phyloP scores from a whole-genome alignment of 2,113 vertebrate species.

The Cricetomys ansorgei region DNA sequence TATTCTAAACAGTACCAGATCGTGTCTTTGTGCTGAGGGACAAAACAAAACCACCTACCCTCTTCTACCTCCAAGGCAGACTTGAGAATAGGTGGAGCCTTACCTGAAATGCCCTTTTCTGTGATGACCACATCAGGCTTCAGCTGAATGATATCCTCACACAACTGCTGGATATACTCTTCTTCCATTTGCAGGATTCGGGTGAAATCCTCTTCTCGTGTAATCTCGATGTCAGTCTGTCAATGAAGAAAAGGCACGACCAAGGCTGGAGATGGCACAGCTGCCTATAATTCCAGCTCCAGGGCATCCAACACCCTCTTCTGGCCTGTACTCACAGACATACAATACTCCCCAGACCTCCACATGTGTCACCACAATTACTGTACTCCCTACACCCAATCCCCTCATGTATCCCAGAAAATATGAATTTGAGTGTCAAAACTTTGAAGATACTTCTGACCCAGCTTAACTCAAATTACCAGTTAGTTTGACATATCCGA shows the following conservation, averaged over 20 bases:
- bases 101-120: constrained; percentile 97
- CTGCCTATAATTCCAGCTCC: not conserved
- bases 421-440: not conserved
- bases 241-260: not conserved
- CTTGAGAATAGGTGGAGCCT: not conserved
- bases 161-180: constrained; percentile 97
- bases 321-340: not conserved
- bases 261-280: not conserved
- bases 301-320: not conserved
- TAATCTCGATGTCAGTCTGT: constrained; percentile 98
- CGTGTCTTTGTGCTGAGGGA: not conserved
- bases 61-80: not conserved
- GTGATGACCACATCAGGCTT: constrained; percentile 97
- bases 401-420: not conserved
- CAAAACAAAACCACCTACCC: not conserved
- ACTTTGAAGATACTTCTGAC: not conserved
- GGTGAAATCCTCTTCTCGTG: constrained; percentile 96
- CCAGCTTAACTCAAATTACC: not conserved
- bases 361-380: not conserved
- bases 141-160: constrained; percentile 94
- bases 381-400: fast-evolving
- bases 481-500: not conserved
- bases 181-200: constrained; percentile 99
- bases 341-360: not conserved
- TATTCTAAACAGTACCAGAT: not conserved